phyloP scores from a whole-genome alignment of 2,113 vertebrate species.

The Nycticebus coucang region DNA sequence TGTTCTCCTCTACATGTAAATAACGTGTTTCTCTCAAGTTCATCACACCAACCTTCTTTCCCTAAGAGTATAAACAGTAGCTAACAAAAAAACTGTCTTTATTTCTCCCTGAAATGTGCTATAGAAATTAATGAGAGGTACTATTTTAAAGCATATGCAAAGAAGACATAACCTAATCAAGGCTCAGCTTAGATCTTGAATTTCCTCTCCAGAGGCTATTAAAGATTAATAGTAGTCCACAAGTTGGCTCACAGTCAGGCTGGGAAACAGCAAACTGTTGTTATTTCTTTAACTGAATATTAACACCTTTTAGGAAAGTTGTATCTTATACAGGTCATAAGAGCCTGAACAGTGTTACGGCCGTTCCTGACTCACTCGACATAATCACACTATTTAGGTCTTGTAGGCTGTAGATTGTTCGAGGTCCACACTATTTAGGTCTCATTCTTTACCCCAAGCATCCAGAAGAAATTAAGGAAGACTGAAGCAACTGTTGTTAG shows the following conservation, averaged over 20 bases:
- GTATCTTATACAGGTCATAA: neutral
- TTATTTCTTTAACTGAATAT: neutral
- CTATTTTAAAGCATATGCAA: neutral
- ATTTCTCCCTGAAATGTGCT: neutral
- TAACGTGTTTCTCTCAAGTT: neutral
- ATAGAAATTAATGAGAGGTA: slow-evolving; percentile 1
- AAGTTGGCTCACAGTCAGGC: neutral
- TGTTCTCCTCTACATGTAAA: neutral
- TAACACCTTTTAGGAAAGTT: neutral
- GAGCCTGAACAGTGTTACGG: neutral
- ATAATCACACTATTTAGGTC: neutral
- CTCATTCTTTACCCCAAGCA: neutral
- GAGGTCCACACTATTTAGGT: neutral
- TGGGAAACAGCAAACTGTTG: neutral
- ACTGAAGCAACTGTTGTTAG: neutral
- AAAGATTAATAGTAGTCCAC: neutral
- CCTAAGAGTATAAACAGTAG: neutral
- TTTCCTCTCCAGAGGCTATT: neutral
- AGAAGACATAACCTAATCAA: slow-evolving; percentile 27
- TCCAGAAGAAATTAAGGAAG: slow-evolving; percentile 31
- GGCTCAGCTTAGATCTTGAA: neutral
- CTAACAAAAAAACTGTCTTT: neutral
- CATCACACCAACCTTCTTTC: neutral
- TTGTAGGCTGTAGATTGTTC: neutral
- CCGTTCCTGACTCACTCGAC: neutral